Evolutionary conservation across 2,113 vertebrate species (phyloP).

Genomic region (Delphinapterus leucas): DNA sequence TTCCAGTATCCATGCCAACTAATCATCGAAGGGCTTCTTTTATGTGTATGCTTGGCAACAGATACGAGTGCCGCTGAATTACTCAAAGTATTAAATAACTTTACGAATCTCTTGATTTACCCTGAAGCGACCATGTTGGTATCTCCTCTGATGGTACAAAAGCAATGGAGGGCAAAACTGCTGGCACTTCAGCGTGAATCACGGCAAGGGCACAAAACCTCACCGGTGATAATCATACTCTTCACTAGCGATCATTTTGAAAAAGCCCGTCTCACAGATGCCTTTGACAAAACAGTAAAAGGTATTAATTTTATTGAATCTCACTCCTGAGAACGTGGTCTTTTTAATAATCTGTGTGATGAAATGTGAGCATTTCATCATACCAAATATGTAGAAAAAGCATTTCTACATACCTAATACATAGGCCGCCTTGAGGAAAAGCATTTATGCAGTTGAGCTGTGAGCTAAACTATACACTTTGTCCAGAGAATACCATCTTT

Average conservation of each 20-base stretch:
- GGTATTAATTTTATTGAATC: not conserved
- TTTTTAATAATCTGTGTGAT: not conserved
- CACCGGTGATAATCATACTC: not conserved
- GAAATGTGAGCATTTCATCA: not conserved
- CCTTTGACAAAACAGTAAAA: not conserved
- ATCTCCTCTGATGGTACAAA: not conserved
- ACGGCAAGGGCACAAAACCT: not conserved
- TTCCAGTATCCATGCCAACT: not conserved
- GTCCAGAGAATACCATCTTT: not conserved
- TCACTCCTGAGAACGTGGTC: not conserved
- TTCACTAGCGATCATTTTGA: not conserved
- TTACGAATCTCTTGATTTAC: not conserved
- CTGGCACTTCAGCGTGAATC: not conserved
- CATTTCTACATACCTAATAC: not conserved
- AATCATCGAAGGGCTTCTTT: not conserved
- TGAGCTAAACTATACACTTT: not conserved
- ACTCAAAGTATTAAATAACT: not conserved
- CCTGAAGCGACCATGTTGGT: not conserved
- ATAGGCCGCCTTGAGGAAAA: not conserved
- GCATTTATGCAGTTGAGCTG: not conserved
- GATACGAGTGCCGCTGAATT: not conserved
- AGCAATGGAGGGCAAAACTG: not conserved
- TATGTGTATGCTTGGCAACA: slow-evolving; percentile 1
- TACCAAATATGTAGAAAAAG: not conserved
- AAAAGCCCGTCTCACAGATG: not conserved